Evolutionary conservation across 2,888 invertebrate species (phyloP).

Genomic region (Chymomyza amoena): DNA sequence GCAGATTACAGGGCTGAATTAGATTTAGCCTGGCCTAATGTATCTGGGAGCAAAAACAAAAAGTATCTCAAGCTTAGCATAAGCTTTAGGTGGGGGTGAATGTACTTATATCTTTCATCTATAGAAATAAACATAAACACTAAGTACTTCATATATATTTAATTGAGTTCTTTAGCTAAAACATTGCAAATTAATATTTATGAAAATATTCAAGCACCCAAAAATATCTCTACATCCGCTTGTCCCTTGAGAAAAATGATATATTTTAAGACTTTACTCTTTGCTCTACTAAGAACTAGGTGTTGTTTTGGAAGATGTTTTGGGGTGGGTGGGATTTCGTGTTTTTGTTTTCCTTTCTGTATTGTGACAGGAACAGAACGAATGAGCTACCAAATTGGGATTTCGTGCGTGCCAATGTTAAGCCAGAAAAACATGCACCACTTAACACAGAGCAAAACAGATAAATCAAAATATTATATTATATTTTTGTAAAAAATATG

Average conservation of each 20-base stretch:
- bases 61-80: background rate
- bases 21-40: background rate
- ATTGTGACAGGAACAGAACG: background rate
- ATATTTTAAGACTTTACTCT: background rate
- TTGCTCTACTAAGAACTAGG: background rate
- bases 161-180: background rate
- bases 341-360: background rate
- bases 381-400: background rate
- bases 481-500: too few species aligned
- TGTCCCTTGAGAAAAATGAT: background rate
- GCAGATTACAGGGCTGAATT: background rate
- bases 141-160: background rate
- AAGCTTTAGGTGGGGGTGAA: background rate
- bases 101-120: background rate
- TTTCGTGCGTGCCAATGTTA: background rate
- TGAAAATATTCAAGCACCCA: background rate
- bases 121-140: too few species aligned
- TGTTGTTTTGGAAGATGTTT: background rate
- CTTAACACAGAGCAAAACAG: background rate
- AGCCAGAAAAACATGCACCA: background rate
- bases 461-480: background rate
- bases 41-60: background rate
- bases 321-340: background rate
- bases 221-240: background rate
- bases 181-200: background rate